Conservation (phyloP, 2,797 vertebrate species). For the Antrozous pallidus region DNA sequence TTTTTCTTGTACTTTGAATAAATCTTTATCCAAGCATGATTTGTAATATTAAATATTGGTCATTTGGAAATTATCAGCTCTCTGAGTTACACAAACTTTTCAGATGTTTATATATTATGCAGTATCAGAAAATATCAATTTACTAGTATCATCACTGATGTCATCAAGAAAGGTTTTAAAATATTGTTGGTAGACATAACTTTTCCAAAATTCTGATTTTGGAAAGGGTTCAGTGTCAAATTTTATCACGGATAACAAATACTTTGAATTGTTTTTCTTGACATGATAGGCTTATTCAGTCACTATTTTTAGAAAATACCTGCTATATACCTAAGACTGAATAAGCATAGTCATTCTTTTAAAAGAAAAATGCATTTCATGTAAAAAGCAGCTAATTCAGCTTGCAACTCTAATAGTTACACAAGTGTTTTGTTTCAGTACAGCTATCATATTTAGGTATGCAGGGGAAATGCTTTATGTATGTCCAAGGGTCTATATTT, state of each 20-base stretch:
- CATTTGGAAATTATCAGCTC: neutral
- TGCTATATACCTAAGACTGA: neutral
- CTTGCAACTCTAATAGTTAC: neutral
- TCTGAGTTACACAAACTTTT: neutral
- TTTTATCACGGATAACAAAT: neutral
- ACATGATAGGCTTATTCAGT: neutral
- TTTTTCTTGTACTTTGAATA: neutral
- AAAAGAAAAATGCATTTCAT: neutral
- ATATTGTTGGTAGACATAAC: neutral
- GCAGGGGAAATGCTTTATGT: neutral
- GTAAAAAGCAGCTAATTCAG: neutral
- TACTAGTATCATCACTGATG: neutral
- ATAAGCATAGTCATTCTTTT: neutral
- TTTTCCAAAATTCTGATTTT: neutral
- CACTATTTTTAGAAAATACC: slow-evolving; percentile 8
- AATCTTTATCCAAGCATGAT: neutral
- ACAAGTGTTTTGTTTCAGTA: neutral
- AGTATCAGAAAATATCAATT: neutral
- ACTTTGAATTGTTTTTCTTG: neutral
- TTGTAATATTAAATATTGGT: neutral
- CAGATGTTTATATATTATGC: neutral
- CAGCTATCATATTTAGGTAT: neutral
- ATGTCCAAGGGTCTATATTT: neutral
- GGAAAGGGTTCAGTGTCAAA: neutral
- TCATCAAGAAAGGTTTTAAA: neutral